These are phyloP conservation scores for Zenarchopterus dispar DNA, from an alignment of 2,797 vertebrate genomes.

Conservation along the genomic window DNA sequence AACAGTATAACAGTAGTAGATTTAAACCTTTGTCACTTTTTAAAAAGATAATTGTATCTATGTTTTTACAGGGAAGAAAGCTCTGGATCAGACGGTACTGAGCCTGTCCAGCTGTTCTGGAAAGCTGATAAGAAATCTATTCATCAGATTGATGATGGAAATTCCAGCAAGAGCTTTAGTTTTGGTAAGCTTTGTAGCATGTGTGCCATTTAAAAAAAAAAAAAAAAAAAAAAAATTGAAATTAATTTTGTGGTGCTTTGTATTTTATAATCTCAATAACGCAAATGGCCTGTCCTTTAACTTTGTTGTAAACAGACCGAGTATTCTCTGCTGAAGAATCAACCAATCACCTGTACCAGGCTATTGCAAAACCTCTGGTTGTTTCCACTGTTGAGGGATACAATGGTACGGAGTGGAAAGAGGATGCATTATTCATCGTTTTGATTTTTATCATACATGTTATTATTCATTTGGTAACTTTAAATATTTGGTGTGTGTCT, in stretches of 20 bases:
- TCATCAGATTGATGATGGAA: slow-evolving; percentile 87
- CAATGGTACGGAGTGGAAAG: slow-evolving; percentile 83
- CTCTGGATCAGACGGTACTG: slow-evolving; percentile 45
- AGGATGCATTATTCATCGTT: neutral
- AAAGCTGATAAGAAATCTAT: slow-evolving; percentile 85
- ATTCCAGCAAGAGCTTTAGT: slow-evolving; percentile 84
- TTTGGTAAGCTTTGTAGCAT: slow-evolving; percentile 84
- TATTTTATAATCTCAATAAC: neutral
- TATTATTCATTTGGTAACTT: neutral
- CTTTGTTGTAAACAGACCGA: slow-evolving; percentile 80
- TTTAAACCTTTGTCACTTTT: too few species aligned
- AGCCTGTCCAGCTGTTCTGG: slow-evolving; percentile 83
- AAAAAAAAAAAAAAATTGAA: too few species aligned
- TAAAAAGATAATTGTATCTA: too few species aligned
- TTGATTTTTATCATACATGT: neutral
- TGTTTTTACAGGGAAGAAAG: slow-evolving; percentile 68
- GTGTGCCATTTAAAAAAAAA: too few species aligned
- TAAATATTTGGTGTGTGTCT: neutral
- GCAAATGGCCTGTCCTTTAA: neutral
- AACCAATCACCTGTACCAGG: slow-evolving; percentile 88
- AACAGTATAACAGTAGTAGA: too few species aligned
- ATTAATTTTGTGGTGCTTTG: neutral
- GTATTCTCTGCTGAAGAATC: slow-evolving; percentile 89
- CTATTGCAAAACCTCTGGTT: slow-evolving; percentile 91
- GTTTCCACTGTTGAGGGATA: slow-evolving; percentile 91